phyloP scores from a whole-genome alignment of 2,797 vertebrate genomes.

The Todus mexicanus region DNA sequence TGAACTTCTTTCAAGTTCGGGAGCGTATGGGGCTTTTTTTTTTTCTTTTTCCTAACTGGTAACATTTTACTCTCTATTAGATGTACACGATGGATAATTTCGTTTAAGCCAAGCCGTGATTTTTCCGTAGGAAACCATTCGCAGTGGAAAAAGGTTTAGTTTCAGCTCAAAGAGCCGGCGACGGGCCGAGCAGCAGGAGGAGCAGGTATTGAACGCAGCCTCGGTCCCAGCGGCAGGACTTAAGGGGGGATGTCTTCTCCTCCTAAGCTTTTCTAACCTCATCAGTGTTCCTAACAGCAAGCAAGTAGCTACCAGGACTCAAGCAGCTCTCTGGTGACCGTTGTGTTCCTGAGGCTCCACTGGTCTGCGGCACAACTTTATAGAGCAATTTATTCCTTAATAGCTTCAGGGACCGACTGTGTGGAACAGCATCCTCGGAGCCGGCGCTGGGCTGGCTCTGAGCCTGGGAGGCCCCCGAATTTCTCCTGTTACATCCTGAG shows the following conservation, averaged over 20 bases:
- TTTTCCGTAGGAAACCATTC: background rate
- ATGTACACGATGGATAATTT: background rate
- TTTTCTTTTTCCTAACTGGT: background rate
- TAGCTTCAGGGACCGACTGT: background rate
- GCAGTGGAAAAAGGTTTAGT: background rate
- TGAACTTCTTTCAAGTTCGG: background rate
- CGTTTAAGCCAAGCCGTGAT: background rate
- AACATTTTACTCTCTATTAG: background rate
- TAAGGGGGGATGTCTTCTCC: background rate
- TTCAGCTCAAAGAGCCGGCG: background rate
- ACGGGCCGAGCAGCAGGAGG: background rate
- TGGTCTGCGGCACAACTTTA: background rate
- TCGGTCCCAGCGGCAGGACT: background rate
- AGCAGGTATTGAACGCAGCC: background rate
- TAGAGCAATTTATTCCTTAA: background rate
- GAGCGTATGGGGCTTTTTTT: background rate
- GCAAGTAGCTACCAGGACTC: conserved; percentile 29
- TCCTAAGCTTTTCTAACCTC: background rate
- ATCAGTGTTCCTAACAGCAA: background rate
- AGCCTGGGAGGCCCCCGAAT: conserved; percentile 4
- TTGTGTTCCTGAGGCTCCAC: background rate
- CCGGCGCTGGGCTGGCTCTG: conserved; percentile 20
- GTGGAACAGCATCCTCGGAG: background rate
- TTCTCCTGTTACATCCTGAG: conserved; percentile 33
- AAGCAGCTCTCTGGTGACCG: conserved; percentile 6